Evolutionary conservation across 2,113 vertebrate genomes (phyloP).

Genomic region (Solenodon paradoxus): DNA sequence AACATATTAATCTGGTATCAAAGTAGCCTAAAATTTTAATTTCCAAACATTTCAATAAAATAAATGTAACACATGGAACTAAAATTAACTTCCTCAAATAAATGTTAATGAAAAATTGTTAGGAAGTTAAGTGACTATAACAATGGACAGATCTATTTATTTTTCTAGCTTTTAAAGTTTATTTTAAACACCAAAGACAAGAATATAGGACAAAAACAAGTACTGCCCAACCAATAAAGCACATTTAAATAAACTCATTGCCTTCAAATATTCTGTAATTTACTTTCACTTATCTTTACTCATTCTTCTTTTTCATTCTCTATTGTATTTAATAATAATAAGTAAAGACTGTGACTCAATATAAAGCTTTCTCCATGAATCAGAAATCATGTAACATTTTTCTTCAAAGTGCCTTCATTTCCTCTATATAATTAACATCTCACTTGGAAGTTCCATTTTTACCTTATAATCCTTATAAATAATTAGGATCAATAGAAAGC

Average conservation of each 20-base stretch:
- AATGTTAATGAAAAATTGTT: constrained; percentile 41
- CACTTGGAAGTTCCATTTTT: not conserved
- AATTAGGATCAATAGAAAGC: not conserved
- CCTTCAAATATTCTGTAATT: not conserved
- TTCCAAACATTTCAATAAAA: constrained; percentile 36
- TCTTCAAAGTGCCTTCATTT: not conserved
- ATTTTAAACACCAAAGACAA: constrained; percentile 35
- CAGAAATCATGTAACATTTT: not conserved
- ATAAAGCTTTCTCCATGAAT: not conserved
- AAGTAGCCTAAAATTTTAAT: not conserved
- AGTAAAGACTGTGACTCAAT: not conserved
- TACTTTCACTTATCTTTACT: not conserved
- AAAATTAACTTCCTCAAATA: constrained; percentile 19
- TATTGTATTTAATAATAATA: not conserved
- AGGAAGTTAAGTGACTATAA: constrained; percentile 8
- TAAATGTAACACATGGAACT: constrained; percentile 16
- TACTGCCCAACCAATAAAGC: not conserved
- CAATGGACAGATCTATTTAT: constrained; percentile 19
- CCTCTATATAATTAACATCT: not conserved
- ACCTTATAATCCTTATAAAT: not conserved
- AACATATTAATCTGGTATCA: constrained; percentile 36
- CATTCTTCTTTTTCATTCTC: not conserved
- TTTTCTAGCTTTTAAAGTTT: constrained; percentile 51
- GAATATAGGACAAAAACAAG: not conserved
- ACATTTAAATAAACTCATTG: not conserved